Base-by-base conservation (phyloP, 2,113 vertebrate species). In the Notarius quadriscutis region DNA sequence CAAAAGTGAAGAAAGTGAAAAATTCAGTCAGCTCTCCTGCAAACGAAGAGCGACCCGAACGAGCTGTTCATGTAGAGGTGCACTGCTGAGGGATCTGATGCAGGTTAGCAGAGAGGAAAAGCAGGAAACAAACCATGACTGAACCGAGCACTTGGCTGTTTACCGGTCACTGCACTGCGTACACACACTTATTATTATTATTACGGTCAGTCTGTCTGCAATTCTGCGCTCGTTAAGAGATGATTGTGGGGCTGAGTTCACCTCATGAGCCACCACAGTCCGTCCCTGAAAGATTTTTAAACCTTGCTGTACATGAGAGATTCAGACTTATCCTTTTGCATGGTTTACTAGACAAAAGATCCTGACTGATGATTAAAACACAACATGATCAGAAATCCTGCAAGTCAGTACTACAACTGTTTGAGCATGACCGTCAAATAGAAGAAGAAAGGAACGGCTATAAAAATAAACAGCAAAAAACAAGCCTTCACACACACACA, bases 381-480 rank as follows among this genome's bases (percentile, higher is more conserved):
- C 57, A 81, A 81, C 34, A 58, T 55, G 79, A 65, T 79, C 48
- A 81, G 55, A 86, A 14, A 81, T 71, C 27, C 53, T 41, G 55
- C 60, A 75, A 25, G 78, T 74, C 69, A 72, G 84, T 77, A 74
- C 82, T 84, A 88, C 77, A 84, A 83, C 79, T 79, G 87, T 86
- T 88, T 83, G 34, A 90, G 85, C 85, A 83, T 34, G 72, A 82
- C 55, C 81, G 82, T 71, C 71, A 75, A 74, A 86, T 41, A 86
- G 79, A 81, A 83, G n/a, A 51, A 75, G 51, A 86, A 79, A 57
- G 12, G 27, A 69, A 88, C 20, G 65, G 63, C 60, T 22, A 79
- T 55, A 77, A 86, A 69, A 89, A 90, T 75, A 75, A 86, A 90
- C 71, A 80, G 53, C 89, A 88, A 88, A 87, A 63, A 63, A 63